phyloP scores from a whole-genome alignment of 1,140 invertebrate species.

The Drosophila takahashii region DNA sequence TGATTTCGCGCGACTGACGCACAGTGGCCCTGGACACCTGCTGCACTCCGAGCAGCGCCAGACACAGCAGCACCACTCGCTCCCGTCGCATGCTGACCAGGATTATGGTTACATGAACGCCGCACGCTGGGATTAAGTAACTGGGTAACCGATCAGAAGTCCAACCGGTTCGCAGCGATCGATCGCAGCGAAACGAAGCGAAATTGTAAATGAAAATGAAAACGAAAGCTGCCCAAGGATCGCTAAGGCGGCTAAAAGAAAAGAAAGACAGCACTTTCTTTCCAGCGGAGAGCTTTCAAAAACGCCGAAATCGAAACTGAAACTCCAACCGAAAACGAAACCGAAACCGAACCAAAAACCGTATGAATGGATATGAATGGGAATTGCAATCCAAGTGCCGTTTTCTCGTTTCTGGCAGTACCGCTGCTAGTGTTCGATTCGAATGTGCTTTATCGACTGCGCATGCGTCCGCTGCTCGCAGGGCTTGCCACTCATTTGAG shows the following conservation, averaged over 20 bases:
- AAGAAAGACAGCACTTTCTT: conserved; percentile 33
- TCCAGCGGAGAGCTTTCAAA: conserved; percentile 45
- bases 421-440: conserved; percentile 75
- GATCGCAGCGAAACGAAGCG: conserved; percentile 27
- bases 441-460: conserved; percentile 80
- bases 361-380: conserved; percentile 71
- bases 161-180: conserved; percentile 61
- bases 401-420: conserved; percentile 30
- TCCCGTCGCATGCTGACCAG: conserved; percentile 66
- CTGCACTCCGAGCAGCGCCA: conserved; percentile 54
- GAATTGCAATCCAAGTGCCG: conserved; percentile 59
- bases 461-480: conserved; percentile 69
- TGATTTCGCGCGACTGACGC: conserved; percentile 78
- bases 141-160: conserved; percentile 49
- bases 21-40: conserved; percentile 60
- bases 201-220: conserved; percentile 38
- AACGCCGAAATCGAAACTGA: conserved; percentile 26
- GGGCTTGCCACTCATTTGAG: conserved; percentile 62
- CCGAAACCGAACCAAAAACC: conserved; percentile 20
- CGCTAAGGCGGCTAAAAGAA: conserved; percentile 4
- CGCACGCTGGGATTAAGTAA: conserved; percentile 60
- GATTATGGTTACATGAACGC: conserved; percentile 69
- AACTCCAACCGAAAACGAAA: conserved; percentile 26
- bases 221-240: conserved; percentile 69
- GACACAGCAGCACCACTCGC: conserved; percentile 37